Percentiles rank a stretch among this genome's conserved stretches.
These are phyloP conservation scores for Apaloderma vittatum DNA, from an alignment of 2,113 vertebrate genomes.

Conservation along the genomic window DNA sequence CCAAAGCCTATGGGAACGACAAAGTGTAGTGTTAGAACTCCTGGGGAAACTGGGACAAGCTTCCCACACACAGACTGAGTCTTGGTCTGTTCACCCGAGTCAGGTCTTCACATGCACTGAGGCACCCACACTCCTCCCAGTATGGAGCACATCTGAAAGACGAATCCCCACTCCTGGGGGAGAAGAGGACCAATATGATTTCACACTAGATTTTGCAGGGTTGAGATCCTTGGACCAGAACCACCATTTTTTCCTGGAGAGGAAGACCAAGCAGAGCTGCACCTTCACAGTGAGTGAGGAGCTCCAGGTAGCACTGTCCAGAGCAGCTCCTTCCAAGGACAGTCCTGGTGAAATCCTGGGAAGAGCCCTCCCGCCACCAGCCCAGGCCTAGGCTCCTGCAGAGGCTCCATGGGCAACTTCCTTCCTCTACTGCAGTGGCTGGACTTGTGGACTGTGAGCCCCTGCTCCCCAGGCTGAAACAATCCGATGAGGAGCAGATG, in stretches of 20 bases:
- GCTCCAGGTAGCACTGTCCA: not conserved
- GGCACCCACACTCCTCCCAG: not conserved
- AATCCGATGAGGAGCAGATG: not conserved
- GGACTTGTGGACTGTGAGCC: not conserved
- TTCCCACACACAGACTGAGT: accelerated
- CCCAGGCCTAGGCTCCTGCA: not conserved
- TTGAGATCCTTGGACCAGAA: not conserved
- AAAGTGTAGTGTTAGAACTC: not conserved
- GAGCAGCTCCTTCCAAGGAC: not conserved
- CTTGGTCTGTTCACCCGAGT: not conserved
- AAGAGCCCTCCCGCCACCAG: not conserved
- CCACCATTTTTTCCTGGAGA: not conserved
- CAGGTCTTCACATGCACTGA: not conserved
- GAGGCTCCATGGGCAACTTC: not conserved
- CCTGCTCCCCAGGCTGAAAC: not conserved
- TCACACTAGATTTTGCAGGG: not conserved
- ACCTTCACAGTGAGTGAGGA: not conserved
- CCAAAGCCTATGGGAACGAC: conserved; percentile 86
- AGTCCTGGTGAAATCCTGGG: not conserved
- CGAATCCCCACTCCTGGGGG: accelerated
- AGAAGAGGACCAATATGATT: not conserved
- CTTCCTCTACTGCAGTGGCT: not conserved
- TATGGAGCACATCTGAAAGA: not conserved
- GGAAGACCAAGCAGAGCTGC: not conserved
- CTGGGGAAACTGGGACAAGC: not conserved